Evolutionary conservation across 2,797 vertebrate genomes (phyloP).

Genomic region (Enteromius trimaculatus): DNA sequence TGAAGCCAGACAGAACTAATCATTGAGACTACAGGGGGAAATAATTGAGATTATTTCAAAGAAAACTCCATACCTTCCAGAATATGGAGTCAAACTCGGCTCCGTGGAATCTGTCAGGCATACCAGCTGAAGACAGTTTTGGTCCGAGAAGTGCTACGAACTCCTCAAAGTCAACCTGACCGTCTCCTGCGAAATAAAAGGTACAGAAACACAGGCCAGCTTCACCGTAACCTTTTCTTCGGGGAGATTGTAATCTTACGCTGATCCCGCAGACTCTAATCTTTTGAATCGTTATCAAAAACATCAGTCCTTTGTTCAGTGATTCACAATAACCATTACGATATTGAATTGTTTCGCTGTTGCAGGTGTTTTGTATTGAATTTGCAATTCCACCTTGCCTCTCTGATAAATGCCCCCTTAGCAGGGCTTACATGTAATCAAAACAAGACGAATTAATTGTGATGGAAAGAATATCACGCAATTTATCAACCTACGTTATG

Average conservation of each 20-base stretch:
- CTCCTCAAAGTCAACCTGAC: constrained; percentile 97
- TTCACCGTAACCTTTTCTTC: neutral
- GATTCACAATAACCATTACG: constrained; percentile 1
- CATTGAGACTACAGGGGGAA: neutral
- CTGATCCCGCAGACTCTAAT: constrained; percentile 15
- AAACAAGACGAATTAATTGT: neutral
- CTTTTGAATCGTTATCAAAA: constrained; percentile 20
- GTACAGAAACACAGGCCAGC: constrained; percentile 26
- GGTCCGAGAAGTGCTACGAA: constrained; percentile 96
- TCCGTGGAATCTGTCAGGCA: constrained; percentile 94
- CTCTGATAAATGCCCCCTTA: neutral
- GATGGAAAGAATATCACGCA: neutral
- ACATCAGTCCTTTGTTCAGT: constrained; percentile 30
- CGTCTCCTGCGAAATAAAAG: constrained; percentile 82
- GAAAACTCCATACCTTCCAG: constrained; percentile 87
- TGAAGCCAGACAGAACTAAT: constrained; percentile 21
- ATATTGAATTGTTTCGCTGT: constrained; percentile 21
- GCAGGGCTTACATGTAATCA: constrained; percentile 6
- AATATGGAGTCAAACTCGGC: constrained; percentile 97
- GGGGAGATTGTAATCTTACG: constrained; percentile 13
- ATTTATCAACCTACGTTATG: neutral
- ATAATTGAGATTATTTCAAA: constrained; percentile 10
- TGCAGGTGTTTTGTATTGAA: constrained; percentile 3
- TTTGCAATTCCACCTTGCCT: neutral
- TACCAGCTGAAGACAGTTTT: constrained; percentile 90